phyloP scores from a whole-genome alignment of 1,140 invertebrate species.

The Himalopsyche phryganea region DNA sequence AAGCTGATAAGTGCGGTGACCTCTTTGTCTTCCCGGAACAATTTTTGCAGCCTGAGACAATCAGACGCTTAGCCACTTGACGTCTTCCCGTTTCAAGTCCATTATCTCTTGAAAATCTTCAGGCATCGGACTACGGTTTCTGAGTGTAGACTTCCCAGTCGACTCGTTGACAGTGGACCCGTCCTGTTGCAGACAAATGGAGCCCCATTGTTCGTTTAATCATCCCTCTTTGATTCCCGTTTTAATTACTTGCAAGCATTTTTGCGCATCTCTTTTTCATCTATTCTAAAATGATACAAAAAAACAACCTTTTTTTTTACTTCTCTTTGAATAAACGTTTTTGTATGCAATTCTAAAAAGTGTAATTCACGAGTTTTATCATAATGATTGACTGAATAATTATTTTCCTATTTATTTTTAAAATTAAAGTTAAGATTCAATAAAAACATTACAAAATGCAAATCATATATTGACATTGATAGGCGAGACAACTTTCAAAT shows the following conservation, averaged over 20 bases:
- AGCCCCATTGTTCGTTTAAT: constrained; percentile 19
- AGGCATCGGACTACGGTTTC: background rate
- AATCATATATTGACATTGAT: too few species aligned
- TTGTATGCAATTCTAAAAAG: too few species aligned
- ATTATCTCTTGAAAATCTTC: constrained; percentile 15
- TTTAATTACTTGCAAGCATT: constrained; percentile 24
- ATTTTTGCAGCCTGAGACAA: constrained; percentile 6
- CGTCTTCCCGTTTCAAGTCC: constrained; percentile 10
- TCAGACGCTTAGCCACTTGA: constrained; percentile 6
- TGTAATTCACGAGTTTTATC: too few species aligned
- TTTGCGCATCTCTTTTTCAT: background rate
- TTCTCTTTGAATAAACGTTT: too few species aligned
- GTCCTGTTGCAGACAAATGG: constrained; percentile 12
- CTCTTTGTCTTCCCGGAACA: constrained; percentile 8
- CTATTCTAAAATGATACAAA: too few species aligned
- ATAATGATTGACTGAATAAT: too few species aligned
- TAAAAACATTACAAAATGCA: too few species aligned
- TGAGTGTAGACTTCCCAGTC: background rate
- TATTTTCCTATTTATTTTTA: too few species aligned
- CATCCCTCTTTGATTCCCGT: constrained; percentile 12
- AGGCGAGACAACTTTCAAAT: too few species aligned
- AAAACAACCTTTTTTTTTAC: too few species aligned
- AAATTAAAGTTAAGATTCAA: too few species aligned
- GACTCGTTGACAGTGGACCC: background rate
- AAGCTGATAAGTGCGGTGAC: background rate